These are phyloP conservation scores for Melanerpes aurifrons DNA, from an alignment of 2,113 vertebrate species.

Conservation along the genomic window DNA sequence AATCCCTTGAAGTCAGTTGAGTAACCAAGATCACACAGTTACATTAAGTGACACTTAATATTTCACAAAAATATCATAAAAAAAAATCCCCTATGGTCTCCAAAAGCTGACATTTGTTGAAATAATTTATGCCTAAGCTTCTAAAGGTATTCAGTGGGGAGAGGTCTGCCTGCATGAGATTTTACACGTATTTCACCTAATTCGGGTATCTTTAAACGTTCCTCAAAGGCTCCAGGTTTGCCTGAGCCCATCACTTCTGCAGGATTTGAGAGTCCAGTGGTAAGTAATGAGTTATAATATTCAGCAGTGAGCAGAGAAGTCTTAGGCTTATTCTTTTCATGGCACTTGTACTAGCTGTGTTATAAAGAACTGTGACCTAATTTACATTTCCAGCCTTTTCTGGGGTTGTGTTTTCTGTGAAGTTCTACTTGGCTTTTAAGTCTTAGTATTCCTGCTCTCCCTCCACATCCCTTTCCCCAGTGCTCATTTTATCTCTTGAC, in stretches of 20 bases:
- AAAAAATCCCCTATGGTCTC: neutral
- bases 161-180: neutral
- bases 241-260: neutral
- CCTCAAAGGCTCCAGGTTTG: neutral
- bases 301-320: neutral
- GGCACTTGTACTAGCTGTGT: neutral
- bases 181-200: slow-evolving; percentile 24
- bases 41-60: slow-evolving; percentile 15
- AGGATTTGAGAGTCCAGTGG: neutral
- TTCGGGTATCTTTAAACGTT: neutral
- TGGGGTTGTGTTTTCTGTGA: neutral
- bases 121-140: slow-evolving; percentile 43
- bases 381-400: neutral
- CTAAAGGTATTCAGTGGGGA: neutral
- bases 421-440: neutral
- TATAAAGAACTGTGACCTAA: neutral
- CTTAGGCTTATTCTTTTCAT: neutral
- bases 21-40: slow-evolving; percentile 14
- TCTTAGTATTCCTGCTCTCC: neutral
- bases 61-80: slow-evolving; percentile 19
- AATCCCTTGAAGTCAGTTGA: slow-evolving; percentile 30
- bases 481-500: neutral
- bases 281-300: neutral
- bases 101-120: slow-evolving; percentile 16
- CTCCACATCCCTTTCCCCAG: neutral